These are phyloP conservation scores for Caradrina clavipalpis DNA, from an alignment of 2,888 invertebrate genomes.

Conservation along the genomic window DNA sequence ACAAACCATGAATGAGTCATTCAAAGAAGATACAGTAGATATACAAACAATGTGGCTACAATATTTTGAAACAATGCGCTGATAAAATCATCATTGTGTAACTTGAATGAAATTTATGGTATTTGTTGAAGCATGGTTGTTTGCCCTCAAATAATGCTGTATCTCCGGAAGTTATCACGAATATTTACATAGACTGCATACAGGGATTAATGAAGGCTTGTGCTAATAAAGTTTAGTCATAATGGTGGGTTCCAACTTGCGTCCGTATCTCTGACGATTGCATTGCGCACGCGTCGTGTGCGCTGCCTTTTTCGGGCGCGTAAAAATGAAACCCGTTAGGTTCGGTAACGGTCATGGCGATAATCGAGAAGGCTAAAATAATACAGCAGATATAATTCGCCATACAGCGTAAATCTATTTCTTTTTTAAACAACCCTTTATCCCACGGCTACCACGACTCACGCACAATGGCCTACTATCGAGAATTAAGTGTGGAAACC, in stretches of 20 bases:
- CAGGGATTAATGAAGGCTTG: constrained; percentile 15
- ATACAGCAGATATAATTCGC: neutral
- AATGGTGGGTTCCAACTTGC: neutral
- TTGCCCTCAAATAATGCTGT: constrained; percentile 11
- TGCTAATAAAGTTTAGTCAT: neutral
- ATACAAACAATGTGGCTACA: constrained; percentile 27
- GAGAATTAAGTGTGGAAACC: no score
- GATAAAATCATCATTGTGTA: constrained; percentile 43
- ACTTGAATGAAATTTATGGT: constrained; percentile 11
- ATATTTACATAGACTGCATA: neutral
- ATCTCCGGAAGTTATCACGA: constrained; percentile 17
- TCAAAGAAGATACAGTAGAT: constrained; percentile 43
- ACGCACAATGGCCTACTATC: no score
- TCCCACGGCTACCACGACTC: no score
- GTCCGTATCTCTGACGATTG: neutral
- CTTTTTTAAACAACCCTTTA: neutral
- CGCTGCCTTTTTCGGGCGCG: neutral
- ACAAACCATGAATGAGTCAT: constrained; percentile 52
- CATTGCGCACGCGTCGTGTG: neutral
- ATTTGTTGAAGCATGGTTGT: constrained; percentile 3
- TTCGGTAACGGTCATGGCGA: neutral
- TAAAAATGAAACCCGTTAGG: neutral
- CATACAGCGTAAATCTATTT: constrained; percentile 4
- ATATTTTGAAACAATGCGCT: constrained; percentile 45
- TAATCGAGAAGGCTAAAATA: neutral